phyloP scores from a whole-genome alignment of 2,113 vertebrate species.

The Bombycilla garrulus region DNA sequence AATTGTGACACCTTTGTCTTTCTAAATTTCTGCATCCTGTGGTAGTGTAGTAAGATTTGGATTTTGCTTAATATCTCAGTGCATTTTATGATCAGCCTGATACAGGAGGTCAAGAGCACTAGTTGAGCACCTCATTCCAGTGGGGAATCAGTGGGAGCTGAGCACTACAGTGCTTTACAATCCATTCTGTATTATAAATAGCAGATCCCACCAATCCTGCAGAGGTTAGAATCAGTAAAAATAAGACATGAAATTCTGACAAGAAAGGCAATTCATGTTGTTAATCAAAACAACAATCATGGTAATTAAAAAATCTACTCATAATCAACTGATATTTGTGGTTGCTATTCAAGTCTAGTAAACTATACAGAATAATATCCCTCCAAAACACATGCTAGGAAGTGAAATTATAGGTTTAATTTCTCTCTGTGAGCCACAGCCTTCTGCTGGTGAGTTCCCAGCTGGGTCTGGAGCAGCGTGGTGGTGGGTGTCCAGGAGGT shows the following conservation, averaged over 20 bases:
- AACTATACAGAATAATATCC: neutral
- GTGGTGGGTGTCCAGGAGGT: neutral
- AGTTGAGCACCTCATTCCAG: neutral
- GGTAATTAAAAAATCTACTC: neutral
- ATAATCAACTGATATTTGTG: neutral
- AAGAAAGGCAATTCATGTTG: neutral
- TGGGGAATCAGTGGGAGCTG: neutral
- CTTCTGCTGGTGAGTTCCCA: neutral
- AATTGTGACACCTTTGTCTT: neutral
- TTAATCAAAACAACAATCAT: neutral
- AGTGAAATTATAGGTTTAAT: neutral
- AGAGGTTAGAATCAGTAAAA: neutral
- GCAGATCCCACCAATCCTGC: neutral
- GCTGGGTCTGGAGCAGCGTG: fast-evolving
- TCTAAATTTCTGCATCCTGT: neutral
- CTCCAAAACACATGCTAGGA: neutral
- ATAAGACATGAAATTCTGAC: neutral
- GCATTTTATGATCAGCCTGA: neutral
- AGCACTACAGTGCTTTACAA: neutral
- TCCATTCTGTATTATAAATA: neutral
- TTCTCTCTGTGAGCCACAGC: neutral
- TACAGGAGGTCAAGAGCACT: neutral
- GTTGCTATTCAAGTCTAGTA: neutral
- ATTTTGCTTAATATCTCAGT: neutral
- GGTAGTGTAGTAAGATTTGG: neutral